These are phyloP conservation scores for Plotosus lineatus DNA, from an alignment of 2,113 vertebrate species.

Conservation along the genomic window DNA sequence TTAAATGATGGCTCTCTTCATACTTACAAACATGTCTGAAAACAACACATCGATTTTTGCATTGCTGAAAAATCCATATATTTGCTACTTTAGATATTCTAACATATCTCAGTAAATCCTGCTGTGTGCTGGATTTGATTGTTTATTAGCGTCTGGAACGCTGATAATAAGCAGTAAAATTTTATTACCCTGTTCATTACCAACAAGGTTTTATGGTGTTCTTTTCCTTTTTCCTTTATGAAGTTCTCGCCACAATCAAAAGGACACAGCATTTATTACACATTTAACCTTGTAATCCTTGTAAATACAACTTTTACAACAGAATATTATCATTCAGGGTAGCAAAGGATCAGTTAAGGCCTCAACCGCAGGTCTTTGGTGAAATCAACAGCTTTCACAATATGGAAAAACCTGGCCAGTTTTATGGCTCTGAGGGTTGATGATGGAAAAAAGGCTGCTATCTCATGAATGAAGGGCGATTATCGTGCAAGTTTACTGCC, in stretches of 20 bases:
- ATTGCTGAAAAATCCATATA: background rate
- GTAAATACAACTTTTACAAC: conserved; percentile 39
- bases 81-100: conserved; percentile 6
- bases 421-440: conserved; percentile 64
- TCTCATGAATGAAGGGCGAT: background rate
- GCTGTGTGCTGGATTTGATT: conserved; percentile 12
- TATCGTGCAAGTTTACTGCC: conserved; percentile 26
- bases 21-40: background rate
- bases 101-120: background rate
- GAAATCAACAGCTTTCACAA: conserved; percentile 41
- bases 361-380: conserved; percentile 12
- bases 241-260: conserved; percentile 50
- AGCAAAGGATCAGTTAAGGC: conserved; percentile 58
- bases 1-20: background rate
- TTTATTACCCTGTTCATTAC: conserved; percentile 49
- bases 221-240: background rate
- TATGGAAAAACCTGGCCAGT: conserved; percentile 61
- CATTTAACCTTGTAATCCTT: conserved; percentile 46
- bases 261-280: conserved; percentile 44
- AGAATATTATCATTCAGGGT: conserved; percentile 38
- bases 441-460: conserved; percentile 12
- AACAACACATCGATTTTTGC: conserved; percentile 13
- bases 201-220: conserved; percentile 1
- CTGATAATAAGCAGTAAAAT: conserved; percentile 53
- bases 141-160: conserved; percentile 80